Evolutionary conservation across 2,888 invertebrate genomes (phyloP).

Genomic region (Beris chalybata): DNA sequence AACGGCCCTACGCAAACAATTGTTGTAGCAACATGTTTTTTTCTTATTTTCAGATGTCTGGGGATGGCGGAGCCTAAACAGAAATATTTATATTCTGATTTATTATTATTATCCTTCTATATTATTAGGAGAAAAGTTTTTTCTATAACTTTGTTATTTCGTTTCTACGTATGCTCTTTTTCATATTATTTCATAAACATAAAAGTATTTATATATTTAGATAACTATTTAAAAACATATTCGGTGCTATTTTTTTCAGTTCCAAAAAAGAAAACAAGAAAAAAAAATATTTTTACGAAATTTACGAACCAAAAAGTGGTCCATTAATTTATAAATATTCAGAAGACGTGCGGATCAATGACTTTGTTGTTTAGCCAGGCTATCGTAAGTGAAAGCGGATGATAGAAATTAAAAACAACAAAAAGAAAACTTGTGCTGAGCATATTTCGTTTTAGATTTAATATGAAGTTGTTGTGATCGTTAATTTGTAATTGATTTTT

Average conservation of each 20-base stretch:
- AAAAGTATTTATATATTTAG: constrained; percentile 20
- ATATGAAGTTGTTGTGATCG: too few relatives aligned
- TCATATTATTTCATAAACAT: constrained; percentile 12
- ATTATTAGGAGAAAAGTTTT: constrained; percentile 16
- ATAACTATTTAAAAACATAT: constrained; percentile 26
- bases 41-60: constrained; percentile 47
- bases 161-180: background rate
- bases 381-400: too few relatives aligned
- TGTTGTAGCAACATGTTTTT: too few relatives aligned
- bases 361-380: too few relatives aligned
- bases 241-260: constrained; percentile 29
- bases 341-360: too few relatives aligned
- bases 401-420: too few relatives aligned
- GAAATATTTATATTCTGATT: constrained; percentile 18
- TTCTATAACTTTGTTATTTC: constrained; percentile 3
- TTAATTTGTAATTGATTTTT: too few relatives aligned
- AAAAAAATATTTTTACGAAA: constrained; percentile 19
- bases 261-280: constrained; percentile 12
- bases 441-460: too few relatives aligned
- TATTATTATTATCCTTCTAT: constrained; percentile 4
- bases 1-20: too few relatives aligned
- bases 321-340: constrained; percentile 23
- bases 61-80: constrained; percentile 50
- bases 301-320: constrained; percentile 19
- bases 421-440: too few relatives aligned